A percentile compares a stretch with the other conserved stretches of the same genome.
Evolutionary conservation across 2,888 invertebrate species (phyloP).

Genomic region (Thecocarcelia acutangulata): DNA sequence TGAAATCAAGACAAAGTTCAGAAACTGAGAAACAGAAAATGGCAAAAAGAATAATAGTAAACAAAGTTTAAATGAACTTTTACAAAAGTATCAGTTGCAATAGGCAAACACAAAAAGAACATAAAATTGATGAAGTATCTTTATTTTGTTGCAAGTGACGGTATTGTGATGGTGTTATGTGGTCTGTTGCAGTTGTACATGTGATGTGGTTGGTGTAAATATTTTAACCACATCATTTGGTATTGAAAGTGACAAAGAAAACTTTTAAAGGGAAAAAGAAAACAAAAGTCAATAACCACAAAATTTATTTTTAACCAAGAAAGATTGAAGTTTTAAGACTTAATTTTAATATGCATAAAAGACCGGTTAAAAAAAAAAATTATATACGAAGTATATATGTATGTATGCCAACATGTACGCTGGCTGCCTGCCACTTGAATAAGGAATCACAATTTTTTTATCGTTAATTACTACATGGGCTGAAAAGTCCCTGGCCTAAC

Average conservation of each 20-base stretch:
- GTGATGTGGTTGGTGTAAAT: conserved; percentile 45
- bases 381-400: too few species aligned
- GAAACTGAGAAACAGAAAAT: too few species aligned
- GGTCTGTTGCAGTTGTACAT: conserved; percentile 26
- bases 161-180: conserved; percentile 19
- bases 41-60: too few species aligned
- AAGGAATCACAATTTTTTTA: too few species aligned
- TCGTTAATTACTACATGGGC: too few species aligned
- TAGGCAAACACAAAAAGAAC: conserved; percentile 23
- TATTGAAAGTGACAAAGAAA: conserved; percentile 49
- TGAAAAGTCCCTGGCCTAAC: too few species aligned
- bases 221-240: conserved; percentile 59
- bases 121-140: conserved; percentile 57
- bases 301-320: too few species aligned
- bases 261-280: conserved; percentile 12
- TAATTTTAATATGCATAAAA: not conserved
- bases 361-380: not conserved
- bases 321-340: conserved; percentile 39
- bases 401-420: too few species aligned
- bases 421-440: too few species aligned
- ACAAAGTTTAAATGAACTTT: conserved; percentile 14
- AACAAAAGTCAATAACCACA: conserved; percentile 30
- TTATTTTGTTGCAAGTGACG: not conserved
- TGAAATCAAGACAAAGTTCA: not conserved
- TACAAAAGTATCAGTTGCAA: conserved; percentile 37